A percentile compares a stretch with the other conserved stretches of the same genome.
These are phyloP conservation scores for Euphonia xanthogaster DNA, from an alignment of 2,797 vertebrate genomes.

Conservation along the genomic window DNA sequence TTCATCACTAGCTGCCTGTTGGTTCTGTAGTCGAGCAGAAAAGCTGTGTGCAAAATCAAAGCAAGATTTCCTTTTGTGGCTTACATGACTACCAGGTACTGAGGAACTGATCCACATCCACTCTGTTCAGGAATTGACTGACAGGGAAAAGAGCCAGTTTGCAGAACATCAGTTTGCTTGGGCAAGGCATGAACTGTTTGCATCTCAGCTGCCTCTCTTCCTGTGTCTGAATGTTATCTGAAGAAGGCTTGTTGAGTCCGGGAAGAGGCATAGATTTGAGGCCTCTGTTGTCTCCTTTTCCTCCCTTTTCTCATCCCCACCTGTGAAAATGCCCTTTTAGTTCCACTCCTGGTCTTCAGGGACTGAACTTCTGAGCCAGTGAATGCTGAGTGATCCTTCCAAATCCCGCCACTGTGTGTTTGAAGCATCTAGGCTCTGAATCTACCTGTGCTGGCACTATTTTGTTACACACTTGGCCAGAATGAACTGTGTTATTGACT, in stretches of 20 bases:
- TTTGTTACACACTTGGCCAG: neutral
- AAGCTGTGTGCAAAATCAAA: neutral
- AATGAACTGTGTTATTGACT: constrained; percentile 23
- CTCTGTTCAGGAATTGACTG: neutral
- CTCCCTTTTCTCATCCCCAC: neutral
- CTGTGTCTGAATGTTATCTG: neutral
- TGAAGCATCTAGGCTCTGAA: neutral
- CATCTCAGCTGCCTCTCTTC: neutral
- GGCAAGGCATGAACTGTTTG: neutral
- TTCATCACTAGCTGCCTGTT: neutral
- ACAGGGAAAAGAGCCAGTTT: neutral
- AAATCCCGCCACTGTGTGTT: neutral
- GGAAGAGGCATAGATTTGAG: neutral
- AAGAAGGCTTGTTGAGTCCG: neutral
- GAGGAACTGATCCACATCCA: neutral
- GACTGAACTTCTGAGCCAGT: neutral
- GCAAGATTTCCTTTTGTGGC: neutral
- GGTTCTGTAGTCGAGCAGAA: neutral
- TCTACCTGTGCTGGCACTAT: neutral
- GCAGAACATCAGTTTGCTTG: neutral
- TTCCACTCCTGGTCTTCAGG: neutral
- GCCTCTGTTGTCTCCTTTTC: neutral
- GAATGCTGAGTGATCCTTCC: neutral
- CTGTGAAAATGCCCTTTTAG: neutral
- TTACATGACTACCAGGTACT: neutral